Conservation (phyloP, 2,113 vertebrate species). For the Cyprinus carpio region DNA sequence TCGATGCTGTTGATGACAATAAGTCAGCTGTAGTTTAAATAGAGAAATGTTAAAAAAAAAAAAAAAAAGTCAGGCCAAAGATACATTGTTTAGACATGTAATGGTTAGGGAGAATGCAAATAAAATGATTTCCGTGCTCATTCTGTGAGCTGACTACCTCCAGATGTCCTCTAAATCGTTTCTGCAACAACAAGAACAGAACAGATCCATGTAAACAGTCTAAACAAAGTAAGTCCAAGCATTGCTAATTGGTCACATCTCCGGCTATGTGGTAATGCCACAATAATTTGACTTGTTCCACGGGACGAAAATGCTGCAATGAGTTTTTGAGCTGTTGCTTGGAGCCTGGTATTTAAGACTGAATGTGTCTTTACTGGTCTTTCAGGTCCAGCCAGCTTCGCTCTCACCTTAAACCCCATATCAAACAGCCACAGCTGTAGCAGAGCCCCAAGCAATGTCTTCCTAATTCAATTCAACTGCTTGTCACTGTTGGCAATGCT, state of each 20-base stretch:
- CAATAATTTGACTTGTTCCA: background rate
- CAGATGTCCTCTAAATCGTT: background rate
- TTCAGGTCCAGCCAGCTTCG: conserved; percentile 76
- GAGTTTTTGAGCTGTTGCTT: conserved; percentile 34
- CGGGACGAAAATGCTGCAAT: conserved; percentile 45
- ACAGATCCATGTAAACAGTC: background rate
- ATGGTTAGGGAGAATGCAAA: background rate
- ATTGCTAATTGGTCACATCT: background rate
- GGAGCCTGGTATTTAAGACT: conserved; percentile 67
- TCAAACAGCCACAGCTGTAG: conserved; percentile 78
- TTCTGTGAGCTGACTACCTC: background rate
- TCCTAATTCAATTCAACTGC: conserved; percentile 81
- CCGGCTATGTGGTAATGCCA: background rate
- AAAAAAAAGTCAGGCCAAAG: background rate
- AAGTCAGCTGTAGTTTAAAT: background rate
- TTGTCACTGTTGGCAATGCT: conserved; percentile 77
- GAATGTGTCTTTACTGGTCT: conserved; percentile 68
- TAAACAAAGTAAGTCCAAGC: background rate
- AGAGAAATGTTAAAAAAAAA: background rate
- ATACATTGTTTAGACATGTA: background rate
- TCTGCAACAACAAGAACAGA: background rate
- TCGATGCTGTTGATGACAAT: background rate
- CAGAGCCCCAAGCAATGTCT: conserved; percentile 75
- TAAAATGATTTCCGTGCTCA: background rate
- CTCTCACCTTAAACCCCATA: conserved; percentile 78